Evolutionary conservation across 2,888 invertebrate species (phyloP), one percentile per base, ranked within the genome.

Genomic region (Drosophila kanekoi): DNA sequence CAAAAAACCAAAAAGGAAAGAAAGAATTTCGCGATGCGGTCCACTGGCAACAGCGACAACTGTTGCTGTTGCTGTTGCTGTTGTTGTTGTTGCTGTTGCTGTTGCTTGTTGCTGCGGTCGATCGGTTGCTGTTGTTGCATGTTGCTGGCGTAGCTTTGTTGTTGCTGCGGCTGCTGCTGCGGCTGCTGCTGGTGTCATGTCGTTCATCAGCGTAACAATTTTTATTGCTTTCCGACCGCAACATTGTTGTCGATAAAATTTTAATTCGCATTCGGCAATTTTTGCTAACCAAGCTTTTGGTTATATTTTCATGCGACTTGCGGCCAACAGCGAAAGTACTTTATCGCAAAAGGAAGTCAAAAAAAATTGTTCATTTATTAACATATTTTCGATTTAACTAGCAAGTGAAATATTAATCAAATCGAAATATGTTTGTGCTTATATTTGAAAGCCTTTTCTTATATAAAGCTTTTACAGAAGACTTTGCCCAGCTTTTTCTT

Each of bases 161-260:
- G 67, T 3, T 44, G 43, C 41, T 68, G 58, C 14, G 63, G 61
- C 38, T 77, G 63, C 16, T 69, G 69, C 28, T 62, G 63, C n/a
- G 52, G 58, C 58, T 73, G 70, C 60, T 80, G 75, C 45, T 86
- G 77, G 86, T 87, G 87, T 85, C 84, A 84, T 85, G 87, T 85
- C 85, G 87, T 85, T 78, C 84, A 85, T 85, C 84, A 87, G 85
- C 76, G 73, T 72, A 82, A 87, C 78, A 84, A 87, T 85, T 85
- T 85, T 83, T 87, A 88, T 83, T 86, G 77, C 77, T 58, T 69
- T 60, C 60, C 81, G 68, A 80, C 88, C 86, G 80, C 86, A 86
- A 86, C 76, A 68, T 80, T 80, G 72, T 88, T 79, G 86, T 71
- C 84, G 76, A 86, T 86, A 84, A 81, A 88, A 81, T 88, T 88